phyloP scores from a whole-genome alignment of 1,140 invertebrate genomes.

The Heliconius hewitsoni region DNA sequence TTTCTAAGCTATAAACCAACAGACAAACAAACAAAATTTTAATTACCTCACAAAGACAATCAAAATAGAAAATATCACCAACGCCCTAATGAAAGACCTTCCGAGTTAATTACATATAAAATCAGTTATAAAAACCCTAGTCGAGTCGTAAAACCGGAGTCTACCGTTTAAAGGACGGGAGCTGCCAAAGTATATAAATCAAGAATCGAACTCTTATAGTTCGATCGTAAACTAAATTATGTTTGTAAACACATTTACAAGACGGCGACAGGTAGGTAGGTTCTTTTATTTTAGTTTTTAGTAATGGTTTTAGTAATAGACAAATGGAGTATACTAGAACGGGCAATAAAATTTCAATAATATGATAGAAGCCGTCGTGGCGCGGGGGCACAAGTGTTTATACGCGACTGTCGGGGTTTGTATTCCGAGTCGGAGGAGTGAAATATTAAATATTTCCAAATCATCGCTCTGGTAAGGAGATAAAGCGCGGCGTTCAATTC shows the following conservation, averaged over 20 bases:
- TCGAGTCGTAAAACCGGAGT: slow-evolving; percentile 41
- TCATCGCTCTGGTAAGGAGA: too few relatives aligned
- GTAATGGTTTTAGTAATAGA: background rate
- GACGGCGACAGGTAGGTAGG: slow-evolving; percentile 40
- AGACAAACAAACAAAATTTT: background rate
- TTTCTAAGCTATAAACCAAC: background rate
- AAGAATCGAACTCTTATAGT: slow-evolving; percentile 56
- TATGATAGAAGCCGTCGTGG: too few relatives aligned
- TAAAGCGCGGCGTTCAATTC: too few relatives aligned
- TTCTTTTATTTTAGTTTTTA: slow-evolving; percentile 1
- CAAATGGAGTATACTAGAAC: too few relatives aligned
- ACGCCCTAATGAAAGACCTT: slow-evolving; percentile 61
- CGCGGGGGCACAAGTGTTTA: too few relatives aligned
- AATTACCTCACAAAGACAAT: background rate
- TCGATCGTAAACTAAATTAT: slow-evolving; percentile 43
- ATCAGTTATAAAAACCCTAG: slow-evolving; percentile 76
- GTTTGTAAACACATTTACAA: slow-evolving; percentile 51
- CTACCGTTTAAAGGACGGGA: slow-evolving; percentile 49
- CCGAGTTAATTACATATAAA: slow-evolving; percentile 70
- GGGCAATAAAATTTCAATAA: too few relatives aligned
- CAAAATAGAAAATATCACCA: background rate
- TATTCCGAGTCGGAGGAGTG: too few relatives aligned
- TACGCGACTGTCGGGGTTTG: too few relatives aligned
- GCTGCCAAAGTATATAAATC: slow-evolving; percentile 69
- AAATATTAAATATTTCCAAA: too few relatives aligned